Evolutionary conservation across 2,797 vertebrate genomes (phyloP).

Genomic region (Podargus strigoides): DNA sequence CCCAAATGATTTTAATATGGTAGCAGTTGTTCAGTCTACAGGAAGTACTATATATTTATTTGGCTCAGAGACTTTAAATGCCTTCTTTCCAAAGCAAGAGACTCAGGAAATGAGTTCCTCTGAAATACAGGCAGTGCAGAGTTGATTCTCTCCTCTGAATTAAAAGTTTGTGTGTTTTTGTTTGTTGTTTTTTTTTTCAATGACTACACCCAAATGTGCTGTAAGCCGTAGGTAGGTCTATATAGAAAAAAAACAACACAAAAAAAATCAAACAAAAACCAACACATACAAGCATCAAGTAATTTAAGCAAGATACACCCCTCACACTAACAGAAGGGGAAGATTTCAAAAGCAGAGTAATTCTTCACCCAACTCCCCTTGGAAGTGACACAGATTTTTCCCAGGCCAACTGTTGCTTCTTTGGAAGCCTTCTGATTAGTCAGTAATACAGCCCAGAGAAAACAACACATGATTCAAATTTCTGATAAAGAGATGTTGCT

Average conservation of each 20-base stretch:
- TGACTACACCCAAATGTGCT: not conserved
- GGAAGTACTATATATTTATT: not conserved
- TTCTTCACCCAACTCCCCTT: not conserved
- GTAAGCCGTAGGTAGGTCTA: not conserved
- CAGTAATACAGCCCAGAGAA: not conserved
- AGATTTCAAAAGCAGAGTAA: not conserved
- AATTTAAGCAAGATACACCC: not conserved
- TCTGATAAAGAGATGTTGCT: not conserved
- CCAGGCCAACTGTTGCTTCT: not conserved
- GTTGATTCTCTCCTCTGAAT: not conserved
- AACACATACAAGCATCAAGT: not conserved
- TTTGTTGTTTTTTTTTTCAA: not conserved
- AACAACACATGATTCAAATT: not conserved
- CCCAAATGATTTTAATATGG: not conserved
- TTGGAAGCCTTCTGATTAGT: not conserved
- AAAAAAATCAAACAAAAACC: not conserved
- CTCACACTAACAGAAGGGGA: not conserved
- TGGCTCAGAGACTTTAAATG: not conserved
- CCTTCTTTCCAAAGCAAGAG: not conserved
- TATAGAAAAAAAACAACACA: not conserved
- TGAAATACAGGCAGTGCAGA: not conserved
- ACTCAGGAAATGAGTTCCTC: not conserved
- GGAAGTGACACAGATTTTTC: not conserved
- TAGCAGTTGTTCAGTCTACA: not conserved
- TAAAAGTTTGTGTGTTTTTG: not conserved